Base-by-base conservation (phyloP, 2,113 vertebrate species). In the Mola mola region DNA sequence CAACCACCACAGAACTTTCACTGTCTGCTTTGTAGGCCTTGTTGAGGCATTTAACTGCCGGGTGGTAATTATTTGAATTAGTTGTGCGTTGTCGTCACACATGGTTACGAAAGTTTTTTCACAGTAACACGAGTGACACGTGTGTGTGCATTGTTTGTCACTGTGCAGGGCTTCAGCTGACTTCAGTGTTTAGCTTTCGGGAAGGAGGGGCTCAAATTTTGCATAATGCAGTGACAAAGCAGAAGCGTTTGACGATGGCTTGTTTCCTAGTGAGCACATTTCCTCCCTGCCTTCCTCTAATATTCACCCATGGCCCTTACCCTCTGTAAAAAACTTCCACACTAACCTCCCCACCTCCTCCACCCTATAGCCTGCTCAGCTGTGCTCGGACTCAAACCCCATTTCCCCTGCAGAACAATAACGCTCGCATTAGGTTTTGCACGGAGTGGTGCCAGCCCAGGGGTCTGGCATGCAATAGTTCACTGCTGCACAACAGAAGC, bases 221-320 rank as follows among this genome's bases (percentile, higher is more conserved):
- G 75, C 15, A 4, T 26, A 28, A 56, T 55, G 25, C 26, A 47
- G 46, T 38, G 64, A 71, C 49, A 52, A 42, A 53, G 21, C 56
- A 51, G 43, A 57, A 43, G 52, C 42, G 3, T 75, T 36, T 29
- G 56, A 48, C 0, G 22, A 31, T 68, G 78, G 72, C 72, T 81
- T 83, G 49, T 63, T 75, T 64, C 36, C 50, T 13, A 16, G 24
- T 25, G 38, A 49, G 51, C 48, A 44, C 31, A 63, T 57, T 76
- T 63, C 57, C 76, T 69, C 63, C 76, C 65, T 86, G 81, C 79
- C 77, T 86, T 83, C 79, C 83, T 82, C 28, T 36, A 16, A 53
- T 34, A 42, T 34, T 60, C 8, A 4, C 64, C 44, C 11, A 22
- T 10, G 63, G 44, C 56, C 6, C 37, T 60, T 9, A 66, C 55